Base-by-base conservation (phyloP, 2,797 vertebrate species). In the Coregonus ussuriensis region DNA sequence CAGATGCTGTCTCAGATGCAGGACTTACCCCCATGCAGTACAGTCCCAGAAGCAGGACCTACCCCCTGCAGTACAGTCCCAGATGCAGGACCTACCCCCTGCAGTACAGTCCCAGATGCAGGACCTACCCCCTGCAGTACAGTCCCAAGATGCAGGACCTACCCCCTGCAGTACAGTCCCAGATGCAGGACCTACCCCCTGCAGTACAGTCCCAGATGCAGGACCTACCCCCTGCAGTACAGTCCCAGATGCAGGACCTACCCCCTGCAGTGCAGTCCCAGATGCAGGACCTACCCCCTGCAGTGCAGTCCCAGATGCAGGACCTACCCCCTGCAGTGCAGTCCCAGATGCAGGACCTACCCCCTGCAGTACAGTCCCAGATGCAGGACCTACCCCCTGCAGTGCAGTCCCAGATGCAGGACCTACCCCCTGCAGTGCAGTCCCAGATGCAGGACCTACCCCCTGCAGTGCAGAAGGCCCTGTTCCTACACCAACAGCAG, bases 381-480 rank as follows among this genome's bases (percentile, higher is more conserved):
- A 96, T 96, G 80, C 95, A 96, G 74, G 91, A 94, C 78, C 25
- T 25, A 25, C 25, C 25, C 25, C 25, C 95, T 93, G 77, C 95
- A 95, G 25, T 95, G 95, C 33, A 95, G 88, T 0, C 33, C 33
- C 33, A 4, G 92, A 94, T 29, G 47, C 82, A 0, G n/a, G 91
- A 94, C 78, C 33, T 33, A 33, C 33, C 33, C 33, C 33, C 33
- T 33, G 31, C 31, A 33, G 31, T 33, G 1, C 25, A 25, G 25
- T 25, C 95, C 0, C 95, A 97, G 73, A 88, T 97, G 63, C 94
- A 96, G 54, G 93, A 96, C 63, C 95, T 98, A 80, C 95, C 97
- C 75, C 95, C 97, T 3, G 97, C 96, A n/a, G 96, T 98, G 70
- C 97, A 98, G 91, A 97, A 98, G 87, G 97, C 96, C 81, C 95